phyloP scores from a whole-genome alignment of 2,113 vertebrate species.

The Paraplagusia blochii region DNA sequence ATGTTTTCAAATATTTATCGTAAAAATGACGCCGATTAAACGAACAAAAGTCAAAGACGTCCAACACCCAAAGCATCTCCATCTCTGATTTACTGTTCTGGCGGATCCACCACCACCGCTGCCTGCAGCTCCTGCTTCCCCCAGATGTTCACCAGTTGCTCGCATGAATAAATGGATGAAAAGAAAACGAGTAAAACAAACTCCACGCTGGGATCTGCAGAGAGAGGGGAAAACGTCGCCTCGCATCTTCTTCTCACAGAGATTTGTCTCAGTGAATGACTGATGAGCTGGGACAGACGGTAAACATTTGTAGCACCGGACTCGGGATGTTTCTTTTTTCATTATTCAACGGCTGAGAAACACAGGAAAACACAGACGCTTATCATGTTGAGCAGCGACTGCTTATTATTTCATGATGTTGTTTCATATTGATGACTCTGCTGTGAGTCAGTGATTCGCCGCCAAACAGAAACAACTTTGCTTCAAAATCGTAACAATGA shows the following conservation, averaged over 20 bases:
- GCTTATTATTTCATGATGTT: constrained; percentile 59
- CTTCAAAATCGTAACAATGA: constrained; percentile 25
- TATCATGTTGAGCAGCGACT: constrained; percentile 43
- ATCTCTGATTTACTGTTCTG: not conserved
- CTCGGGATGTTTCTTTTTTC: constrained; percentile 38
- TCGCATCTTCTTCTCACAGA: constrained; percentile 70
- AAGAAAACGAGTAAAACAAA: constrained; percentile 45
- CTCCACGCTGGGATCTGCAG: constrained; percentile 47
- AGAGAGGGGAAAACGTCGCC: constrained; percentile 66
- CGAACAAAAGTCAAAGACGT: too few relatives aligned
- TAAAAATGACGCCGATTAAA: too few relatives aligned
- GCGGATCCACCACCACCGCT: constrained; percentile 11
- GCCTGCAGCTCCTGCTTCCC: constrained; percentile 5
- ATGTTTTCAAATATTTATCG: too few relatives aligned
- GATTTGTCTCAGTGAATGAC: constrained; percentile 70
- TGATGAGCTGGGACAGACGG: constrained; percentile 58
- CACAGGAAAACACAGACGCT: constrained; percentile 48
- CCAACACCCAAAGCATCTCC: too few relatives aligned
- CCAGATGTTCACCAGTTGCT: constrained; percentile 38
- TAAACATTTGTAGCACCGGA: constrained; percentile 42
- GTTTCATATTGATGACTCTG: constrained; percentile 66
- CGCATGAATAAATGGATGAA: constrained; percentile 56
- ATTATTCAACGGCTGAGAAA: constrained; percentile 58
- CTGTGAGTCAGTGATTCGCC: constrained; percentile 63
- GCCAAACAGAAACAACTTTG: constrained; percentile 47